These are phyloP conservation scores for Siderastrea radians DNA, from an alignment of 92 coral and sea anemone species.

Conservation along the genomic window DNA sequence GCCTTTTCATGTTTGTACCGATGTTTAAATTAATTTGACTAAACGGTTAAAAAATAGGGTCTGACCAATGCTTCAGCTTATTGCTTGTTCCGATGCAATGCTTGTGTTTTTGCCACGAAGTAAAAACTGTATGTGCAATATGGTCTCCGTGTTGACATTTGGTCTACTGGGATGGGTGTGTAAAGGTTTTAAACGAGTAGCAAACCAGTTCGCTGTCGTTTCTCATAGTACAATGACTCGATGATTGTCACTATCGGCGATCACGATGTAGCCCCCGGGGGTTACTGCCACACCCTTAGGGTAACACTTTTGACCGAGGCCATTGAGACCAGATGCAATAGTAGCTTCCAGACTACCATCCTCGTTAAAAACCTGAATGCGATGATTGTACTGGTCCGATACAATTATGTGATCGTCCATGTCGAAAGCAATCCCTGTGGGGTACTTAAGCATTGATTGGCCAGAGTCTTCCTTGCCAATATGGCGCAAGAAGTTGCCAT, in stretches of 20 bases:
- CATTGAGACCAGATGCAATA: slow-evolving; percentile 79
- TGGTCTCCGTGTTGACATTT: no score
- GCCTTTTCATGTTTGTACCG: no score
- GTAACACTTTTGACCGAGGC: slow-evolving; percentile 81
- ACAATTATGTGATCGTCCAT: slow-evolving; percentile 94
- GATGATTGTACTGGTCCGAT: slow-evolving; percentile 96
- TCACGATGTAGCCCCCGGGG: slow-evolving; percentile 87
- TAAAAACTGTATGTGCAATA: no score
- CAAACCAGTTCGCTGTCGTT: background rate
- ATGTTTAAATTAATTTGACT: no score
- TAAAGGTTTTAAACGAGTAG: background rate
- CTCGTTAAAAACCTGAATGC: slow-evolving; percentile 83
- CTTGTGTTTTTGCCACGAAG: no score
- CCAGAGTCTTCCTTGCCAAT: slow-evolving; percentile 70
- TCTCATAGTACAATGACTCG: slow-evolving; percentile 81
- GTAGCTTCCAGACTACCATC: slow-evolving; percentile 82
- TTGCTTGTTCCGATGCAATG: no score
- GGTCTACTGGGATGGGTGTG: no score
- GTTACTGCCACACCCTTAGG: slow-evolving; percentile 98
- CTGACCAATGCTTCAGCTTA: no score
- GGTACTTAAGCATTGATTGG: slow-evolving; percentile 85
- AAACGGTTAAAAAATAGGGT: no score
- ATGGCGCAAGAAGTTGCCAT: slow-evolving; percentile 80
- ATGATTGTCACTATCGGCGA: slow-evolving; percentile 97
- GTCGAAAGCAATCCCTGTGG: slow-evolving; percentile 97